Evolutionary conservation across 1,140 invertebrate genomes (phyloP).

Genomic region (Palaemon carinicauda): DNA sequence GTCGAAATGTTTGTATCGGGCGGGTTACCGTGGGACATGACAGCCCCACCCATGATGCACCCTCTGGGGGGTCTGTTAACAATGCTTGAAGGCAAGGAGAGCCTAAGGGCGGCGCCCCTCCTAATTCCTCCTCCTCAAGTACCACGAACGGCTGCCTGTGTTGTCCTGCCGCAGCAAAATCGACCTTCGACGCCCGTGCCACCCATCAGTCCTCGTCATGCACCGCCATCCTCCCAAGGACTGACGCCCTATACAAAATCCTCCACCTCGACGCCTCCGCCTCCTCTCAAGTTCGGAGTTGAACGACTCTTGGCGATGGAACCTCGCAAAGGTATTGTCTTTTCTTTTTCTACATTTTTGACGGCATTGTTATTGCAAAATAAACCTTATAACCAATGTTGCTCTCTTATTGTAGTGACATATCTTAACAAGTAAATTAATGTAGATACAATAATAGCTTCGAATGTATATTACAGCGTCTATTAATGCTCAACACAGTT

Average conservation of each 20-base stretch:
- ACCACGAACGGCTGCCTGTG: constrained; percentile 41
- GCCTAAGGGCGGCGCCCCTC: constrained; percentile 4
- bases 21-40: constrained; percentile 28
- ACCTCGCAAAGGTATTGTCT: constrained; percentile 32
- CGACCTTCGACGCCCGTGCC: background rate
- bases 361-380: too few species aligned
- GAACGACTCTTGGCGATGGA: constrained; percentile 29
- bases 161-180: constrained; percentile 32
- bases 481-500: too few species aligned
- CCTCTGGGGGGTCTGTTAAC: constrained; percentile 36
- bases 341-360: too few species aligned
- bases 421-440: too few species aligned
- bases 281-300: constrained; percentile 42
- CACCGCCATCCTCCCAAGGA: background rate
- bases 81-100: constrained; percentile 41
- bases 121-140: background rate
- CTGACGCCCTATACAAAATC: background rate
- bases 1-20: constrained; percentile 33
- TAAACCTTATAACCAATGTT: too few species aligned
- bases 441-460: too few species aligned
- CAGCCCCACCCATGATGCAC: background rate
- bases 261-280: background rate
- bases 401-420: too few species aligned
- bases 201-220: constrained; percentile 13
- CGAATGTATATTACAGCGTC: too few species aligned